phyloP scores from a whole-genome alignment of 2,888 invertebrate genomes.

The Nowickia ferox region DNA sequence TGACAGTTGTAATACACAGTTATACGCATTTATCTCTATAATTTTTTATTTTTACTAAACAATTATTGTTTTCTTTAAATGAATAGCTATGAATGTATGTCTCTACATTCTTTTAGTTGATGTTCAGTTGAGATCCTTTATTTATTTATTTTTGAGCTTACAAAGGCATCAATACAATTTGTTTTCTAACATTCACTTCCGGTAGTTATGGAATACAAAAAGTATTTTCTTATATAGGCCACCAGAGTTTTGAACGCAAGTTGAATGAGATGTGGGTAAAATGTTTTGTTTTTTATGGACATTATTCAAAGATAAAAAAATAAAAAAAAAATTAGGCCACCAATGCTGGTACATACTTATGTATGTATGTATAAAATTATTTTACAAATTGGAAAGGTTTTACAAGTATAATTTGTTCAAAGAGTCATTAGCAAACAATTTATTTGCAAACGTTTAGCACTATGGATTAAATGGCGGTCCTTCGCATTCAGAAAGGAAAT shows the following conservation, averaged over 20 bases:
- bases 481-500: too few relatives aligned
- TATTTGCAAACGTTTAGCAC: background rate
- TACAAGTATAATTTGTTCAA: background rate
- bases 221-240: conserved; percentile 50
- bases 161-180: conserved; percentile 31
- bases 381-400: background rate
- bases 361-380: background rate
- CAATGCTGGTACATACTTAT: background rate
- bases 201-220: conserved; percentile 31
- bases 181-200: conserved; percentile 61
- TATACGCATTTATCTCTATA: conserved; percentile 37
- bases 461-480: too few relatives aligned
- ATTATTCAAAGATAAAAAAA: background rate
- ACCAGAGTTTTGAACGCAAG: conserved; percentile 45
- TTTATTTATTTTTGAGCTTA: conserved; percentile 15
- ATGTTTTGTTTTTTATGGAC: background rate
- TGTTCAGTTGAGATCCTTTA: conserved; percentile 29
- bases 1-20: conserved; percentile 68
- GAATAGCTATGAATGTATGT: conserved; percentile 8
- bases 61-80: conserved; percentile 37
- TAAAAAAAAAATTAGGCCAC: conserved; percentile 22
- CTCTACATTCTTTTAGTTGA: background rate
- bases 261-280: background rate
- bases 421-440: background rate
- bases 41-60: conserved; percentile 5